Evolutionary conservation across 1,140 invertebrate genomes (phyloP), one percentile per base, ranked within the genome.

Genomic region (Trachymyrmex cornetzi): DNA sequence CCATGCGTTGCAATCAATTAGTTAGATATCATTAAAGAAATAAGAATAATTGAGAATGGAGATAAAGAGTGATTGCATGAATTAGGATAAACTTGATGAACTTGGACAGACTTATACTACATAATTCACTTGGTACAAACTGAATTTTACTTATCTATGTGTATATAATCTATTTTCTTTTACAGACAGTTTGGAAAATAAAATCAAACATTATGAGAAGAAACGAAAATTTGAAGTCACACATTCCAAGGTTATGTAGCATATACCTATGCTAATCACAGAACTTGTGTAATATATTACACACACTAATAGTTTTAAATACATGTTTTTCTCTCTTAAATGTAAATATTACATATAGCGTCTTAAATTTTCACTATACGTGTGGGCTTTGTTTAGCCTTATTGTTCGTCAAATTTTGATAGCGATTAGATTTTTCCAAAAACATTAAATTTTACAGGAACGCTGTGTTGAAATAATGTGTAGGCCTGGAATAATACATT

Each of bases 151-250:
- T 71, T 71, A 24, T 59, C 53, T 57, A 53, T 11, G n/a, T 38
- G 11, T 79, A 55, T 74, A 84, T 75, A 84, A 71, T 66, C 12
- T 53, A 57, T 91, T 91, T 85, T 91, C 82, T 90, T 86, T 96
- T 96, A 69, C 94, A 97, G 97, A 97, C 82, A 98, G 97, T 89
- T 94, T 98, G 88, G 97, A 98, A 94, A 96, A 97, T 91, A 96
- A 96, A 81, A 97, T 98, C 74, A 96, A 97, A 88, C 96, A 97
- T 93, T 98, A 96, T 91, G 96, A 96, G 19, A 98, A 97, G 92
- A 97, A 97, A 27, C 80, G 57, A 53, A 89, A 84, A 19, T 53
- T 77, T 24, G 64, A 81, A 34, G 22, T 81, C 53, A 14, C 27
- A 44, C 53, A 71, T 71, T 71, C 79, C 22, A 34, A 75, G 44